Evolutionary conservation across 2,797 vertebrate genomes (phyloP), one percentile per base, ranked within the genome.

Genomic region (Protonibea diacanthus): DNA sequence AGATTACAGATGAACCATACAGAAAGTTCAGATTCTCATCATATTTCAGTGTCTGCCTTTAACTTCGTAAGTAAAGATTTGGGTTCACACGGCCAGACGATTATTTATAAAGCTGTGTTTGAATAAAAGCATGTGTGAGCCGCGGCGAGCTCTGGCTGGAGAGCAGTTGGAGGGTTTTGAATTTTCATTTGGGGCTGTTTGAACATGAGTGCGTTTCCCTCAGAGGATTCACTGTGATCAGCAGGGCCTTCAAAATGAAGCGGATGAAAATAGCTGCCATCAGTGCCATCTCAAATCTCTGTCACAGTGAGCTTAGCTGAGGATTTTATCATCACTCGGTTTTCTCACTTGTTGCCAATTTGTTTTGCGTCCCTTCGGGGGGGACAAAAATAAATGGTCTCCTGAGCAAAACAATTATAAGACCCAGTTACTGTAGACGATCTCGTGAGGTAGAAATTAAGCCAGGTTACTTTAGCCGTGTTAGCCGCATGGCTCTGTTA

Each of bases 181-280:
- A 33, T 84, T 71, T 81, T 76, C 77, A 65, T 21, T 25, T 55
- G 14, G 61, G 21, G 27, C 21, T 58, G 63, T 83, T 73, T 66
- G 82, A 87, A 81, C 62, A 51, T 18, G 64, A 76, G 61, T 62
- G 58, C 5, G 12, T 88, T 86, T 72, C 51, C 73, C 56, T 73
- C 70, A 42, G 58, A 87, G 88, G 79, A 93, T 94, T 82, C 89
- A 81, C 79, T 95, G 94, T 42, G 89, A 92, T 6, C 71, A 91
- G 76, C 92, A 91, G n/a, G 92, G 92, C 82, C 94, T 93, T 53
- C 92, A 86, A 23, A 95, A 95, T 1, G 84, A 88, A 25, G 92
- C 78, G 0, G 94, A 96, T 1, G 92, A 96, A 85, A 92, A 92
- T 49, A 92, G 87, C 61, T 91, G 93, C 75, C 87, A 86, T 92